Base-by-base conservation (phyloP, 37 sponge, comb jelly and placozoan genomes). In the Trichoplax adhaerens region DNA sequence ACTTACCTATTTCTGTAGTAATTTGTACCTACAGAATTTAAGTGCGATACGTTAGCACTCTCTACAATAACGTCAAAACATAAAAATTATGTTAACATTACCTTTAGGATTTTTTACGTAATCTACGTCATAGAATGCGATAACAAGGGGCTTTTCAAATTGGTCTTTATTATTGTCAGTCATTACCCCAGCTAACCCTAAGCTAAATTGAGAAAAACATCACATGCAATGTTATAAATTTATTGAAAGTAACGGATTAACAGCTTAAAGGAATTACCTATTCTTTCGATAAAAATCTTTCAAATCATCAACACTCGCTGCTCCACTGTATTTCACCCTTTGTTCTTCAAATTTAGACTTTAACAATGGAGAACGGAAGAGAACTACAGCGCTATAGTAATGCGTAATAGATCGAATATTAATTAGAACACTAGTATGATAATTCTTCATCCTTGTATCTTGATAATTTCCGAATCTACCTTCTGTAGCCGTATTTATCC, bases 1-100 rank as follows among this genome's bases (percentile, higher is more conserved):
- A 56, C 53, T 5, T 71, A 80, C 86, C 86, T 77, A 74, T 91
- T 91, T 46, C 91, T 70, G 79, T 84, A 91, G 60, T 91, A 91
- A 76, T 91, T 91, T 74, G 84, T 83, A 10, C 91, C 87, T 87
- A 65, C 51, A 46, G 57, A 52, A 0, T 65, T 50, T 8, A 60
- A 12, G 62, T 60, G 62, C 5, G 58, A 70, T n/a, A 70, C 58
- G 4, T 3, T 3, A 47, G 8, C 10, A 56, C 58, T 48, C 2
- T 1, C 52, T 66, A n/a, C 68, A 66, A 7, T n/a, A 7, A 10
- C 64, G 5, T 64, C 55, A 0, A 74, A 6, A n/a, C 1, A 53
- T 1, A 3, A 1, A 47, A 72, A 48, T 56, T 54, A n/a, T 53
- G 49, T 3, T 74, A 74, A n/a, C 4, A 50, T 64, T 68, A 83